These are phyloP conservation scores for Crenichthys baileyi DNA, from an alignment of 2,797 vertebrate genomes.

Conservation along the genomic window DNA sequence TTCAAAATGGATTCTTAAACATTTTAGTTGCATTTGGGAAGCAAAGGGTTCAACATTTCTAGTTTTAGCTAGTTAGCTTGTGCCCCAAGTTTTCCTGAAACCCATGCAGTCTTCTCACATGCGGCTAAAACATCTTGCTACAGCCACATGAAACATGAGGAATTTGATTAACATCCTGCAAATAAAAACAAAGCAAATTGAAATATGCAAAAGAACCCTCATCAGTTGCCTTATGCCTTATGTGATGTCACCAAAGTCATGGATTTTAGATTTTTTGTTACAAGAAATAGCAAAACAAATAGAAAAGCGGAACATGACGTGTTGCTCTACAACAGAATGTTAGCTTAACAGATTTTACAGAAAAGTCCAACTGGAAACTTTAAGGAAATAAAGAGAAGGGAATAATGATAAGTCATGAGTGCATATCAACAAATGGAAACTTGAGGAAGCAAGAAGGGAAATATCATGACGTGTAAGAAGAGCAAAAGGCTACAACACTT, in stretches of 20 bases:
- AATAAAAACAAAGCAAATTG: neutral
- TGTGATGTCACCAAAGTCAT: neutral
- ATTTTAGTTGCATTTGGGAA: too few relatives aligned
- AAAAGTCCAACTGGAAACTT: neutral
- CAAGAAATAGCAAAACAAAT: too few relatives aligned
- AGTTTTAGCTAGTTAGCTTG: too few relatives aligned
- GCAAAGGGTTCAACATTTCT: too few relatives aligned
- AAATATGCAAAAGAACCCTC: too few relatives aligned
- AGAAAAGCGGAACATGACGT: neutral
- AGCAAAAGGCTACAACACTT: constrained; percentile 35
- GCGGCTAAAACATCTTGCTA: too few relatives aligned
- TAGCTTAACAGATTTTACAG: neutral
- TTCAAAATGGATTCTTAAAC: neutral
- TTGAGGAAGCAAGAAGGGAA: neutral
- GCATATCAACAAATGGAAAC: neutral
- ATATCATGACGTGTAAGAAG: constrained; percentile 22
- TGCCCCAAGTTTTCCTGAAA: too few relatives aligned
- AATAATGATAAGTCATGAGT: neutral
- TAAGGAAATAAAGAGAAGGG: neutral
- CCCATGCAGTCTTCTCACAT: too few relatives aligned
- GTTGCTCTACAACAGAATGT: neutral
- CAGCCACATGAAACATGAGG: too few relatives aligned
- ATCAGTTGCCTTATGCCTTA: neutral
- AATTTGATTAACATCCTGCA: too few relatives aligned
- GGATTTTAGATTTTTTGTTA: neutral